These are phyloP conservation scores for Athene noctua DNA, from an alignment of 2,113 vertebrate species.

Conservation along the genomic window DNA sequence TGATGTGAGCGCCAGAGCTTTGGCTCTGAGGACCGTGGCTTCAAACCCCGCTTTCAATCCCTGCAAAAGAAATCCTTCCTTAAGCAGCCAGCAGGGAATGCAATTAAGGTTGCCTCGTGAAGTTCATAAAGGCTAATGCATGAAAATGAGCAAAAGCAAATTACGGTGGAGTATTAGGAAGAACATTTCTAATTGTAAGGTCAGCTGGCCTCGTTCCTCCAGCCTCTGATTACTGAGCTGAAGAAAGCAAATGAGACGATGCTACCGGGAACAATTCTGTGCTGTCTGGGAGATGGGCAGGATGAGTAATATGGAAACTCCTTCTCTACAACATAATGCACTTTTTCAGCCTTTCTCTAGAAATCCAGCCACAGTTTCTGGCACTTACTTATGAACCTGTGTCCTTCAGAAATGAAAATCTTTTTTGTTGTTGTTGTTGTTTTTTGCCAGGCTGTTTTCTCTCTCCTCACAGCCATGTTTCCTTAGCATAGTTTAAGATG, in stretches of 20 bases:
- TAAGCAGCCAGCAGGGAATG: constrained; percentile 13
- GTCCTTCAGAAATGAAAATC: not conserved
- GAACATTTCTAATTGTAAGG: constrained; percentile 19
- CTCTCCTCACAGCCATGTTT: not conserved
- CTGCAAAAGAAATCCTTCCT: not conserved
- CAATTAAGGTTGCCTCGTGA: constrained; percentile 20
- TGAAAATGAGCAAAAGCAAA: constrained; percentile 22
- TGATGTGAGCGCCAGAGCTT: not conserved
- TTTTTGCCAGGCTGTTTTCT: not conserved
- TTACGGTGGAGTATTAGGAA: not conserved
- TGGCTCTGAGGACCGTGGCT: not conserved
- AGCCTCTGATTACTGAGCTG: not conserved
- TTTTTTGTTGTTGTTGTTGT: too few relatives aligned
- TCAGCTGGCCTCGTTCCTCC: not conserved
- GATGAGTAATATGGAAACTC: constrained; percentile 10
- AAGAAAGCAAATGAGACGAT: not conserved
- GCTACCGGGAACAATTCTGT: not conserved
- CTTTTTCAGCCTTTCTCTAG: not conserved
- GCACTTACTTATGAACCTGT: not conserved
- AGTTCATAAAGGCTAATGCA: constrained; percentile 22
- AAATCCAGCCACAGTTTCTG: not conserved
- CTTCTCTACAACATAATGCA: not conserved
- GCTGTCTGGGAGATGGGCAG: constrained; percentile 4
- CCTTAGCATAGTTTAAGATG: not conserved
- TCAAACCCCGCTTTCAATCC: not conserved